A percentile compares a stretch with the other conserved stretches of the same genome.
These are phyloP conservation scores for Emydoidea blandingii DNA, from an alignment of 2,797 vertebrate species.

Conservation along the genomic window DNA sequence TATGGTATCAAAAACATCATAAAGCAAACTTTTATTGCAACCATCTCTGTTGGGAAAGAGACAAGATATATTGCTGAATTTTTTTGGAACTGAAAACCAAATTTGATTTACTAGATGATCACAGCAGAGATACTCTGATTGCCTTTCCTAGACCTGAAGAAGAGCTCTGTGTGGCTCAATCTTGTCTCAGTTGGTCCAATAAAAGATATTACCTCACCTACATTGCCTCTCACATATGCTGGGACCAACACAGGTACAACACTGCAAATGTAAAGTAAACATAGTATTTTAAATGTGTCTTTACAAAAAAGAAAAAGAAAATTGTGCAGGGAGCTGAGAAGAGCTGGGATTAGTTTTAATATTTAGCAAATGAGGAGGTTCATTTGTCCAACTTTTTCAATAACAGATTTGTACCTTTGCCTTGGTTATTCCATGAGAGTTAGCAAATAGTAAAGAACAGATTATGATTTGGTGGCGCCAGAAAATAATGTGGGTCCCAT, in stretches of 20 bases:
- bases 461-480: background rate
- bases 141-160: background rate
- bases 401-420: background rate
- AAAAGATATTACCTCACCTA: background rate
- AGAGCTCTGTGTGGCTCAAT: too few species aligned
- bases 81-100: background rate
- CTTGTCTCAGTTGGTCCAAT: background rate
- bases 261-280: background rate
- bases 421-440: background rate
- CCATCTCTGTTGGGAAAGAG: background rate
- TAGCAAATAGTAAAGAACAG: background rate
- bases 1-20: background rate
- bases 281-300: background rate
- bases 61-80: background rate
- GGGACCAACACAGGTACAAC: background rate
- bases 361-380: background rate
- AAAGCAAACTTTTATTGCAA: background rate
- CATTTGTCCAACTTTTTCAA: background rate
- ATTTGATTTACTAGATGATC: background rate
- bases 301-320: background rate
- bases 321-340: background rate
- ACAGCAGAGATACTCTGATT: background rate
- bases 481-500: rapidly evolving
- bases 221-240: background rate
- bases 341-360: background rate